Evolutionary conservation across 2,113 vertebrate genomes (phyloP).

Genomic region (Erinaceus europaeus): DNA sequence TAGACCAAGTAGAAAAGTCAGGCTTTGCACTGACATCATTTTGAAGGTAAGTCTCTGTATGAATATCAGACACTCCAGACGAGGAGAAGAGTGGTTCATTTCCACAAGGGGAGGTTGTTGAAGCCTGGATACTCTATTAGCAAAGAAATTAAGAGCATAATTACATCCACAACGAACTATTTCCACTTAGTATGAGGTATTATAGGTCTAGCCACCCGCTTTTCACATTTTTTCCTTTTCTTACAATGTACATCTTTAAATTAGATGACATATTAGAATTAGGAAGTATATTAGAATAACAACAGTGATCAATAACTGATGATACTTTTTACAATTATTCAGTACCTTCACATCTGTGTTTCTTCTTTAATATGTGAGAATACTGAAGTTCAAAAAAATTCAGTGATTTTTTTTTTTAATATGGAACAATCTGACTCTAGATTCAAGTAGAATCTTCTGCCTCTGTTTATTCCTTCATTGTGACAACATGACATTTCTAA

Average conservation of each 20-base stretch:
- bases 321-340: background rate
- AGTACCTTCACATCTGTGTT: background rate
- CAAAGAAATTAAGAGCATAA: slow-evolving; percentile 55
- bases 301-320: background rate
- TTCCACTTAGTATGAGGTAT: slow-evolving; percentile 47
- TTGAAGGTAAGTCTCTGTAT: slow-evolving; percentile 49
- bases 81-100: slow-evolving; percentile 39
- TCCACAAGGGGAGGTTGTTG: slow-evolving; percentile 42
- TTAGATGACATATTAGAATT: background rate
- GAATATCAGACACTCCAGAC: slow-evolving; percentile 56
- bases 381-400: background rate
- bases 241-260: background rate
- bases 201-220: background rate
- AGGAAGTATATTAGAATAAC: background rate
- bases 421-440: background rate
- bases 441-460: background rate
- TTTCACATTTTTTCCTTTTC: background rate
- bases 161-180: background rate
- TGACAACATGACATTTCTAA: background rate
- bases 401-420: background rate
- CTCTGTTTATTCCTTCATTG: background rate
- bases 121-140: slow-evolving; percentile 30
- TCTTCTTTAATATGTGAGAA: background rate
- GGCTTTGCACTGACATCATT: slow-evolving; percentile 26
- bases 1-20: slow-evolving; percentile 54